These are phyloP conservation scores for Cotesia congregata DNA, from an alignment of 2,888 invertebrate genomes.

Conservation along the genomic window DNA sequence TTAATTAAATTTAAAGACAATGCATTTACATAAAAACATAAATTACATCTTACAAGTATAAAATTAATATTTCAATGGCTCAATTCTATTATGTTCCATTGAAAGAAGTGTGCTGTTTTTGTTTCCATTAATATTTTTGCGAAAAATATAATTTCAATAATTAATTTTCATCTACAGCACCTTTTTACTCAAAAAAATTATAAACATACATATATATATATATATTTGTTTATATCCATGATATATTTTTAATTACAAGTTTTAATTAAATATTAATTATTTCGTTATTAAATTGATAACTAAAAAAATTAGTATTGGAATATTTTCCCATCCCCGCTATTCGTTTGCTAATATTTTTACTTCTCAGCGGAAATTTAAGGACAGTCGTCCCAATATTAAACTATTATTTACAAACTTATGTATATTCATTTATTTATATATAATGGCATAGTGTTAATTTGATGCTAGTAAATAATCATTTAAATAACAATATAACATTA, in stretches of 20 bases:
- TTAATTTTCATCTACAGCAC: neutral
- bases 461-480: neutral
- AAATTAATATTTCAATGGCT: neutral
- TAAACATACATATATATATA: neutral
- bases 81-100: neutral
- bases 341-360: conserved; percentile 1
- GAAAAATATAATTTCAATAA: conserved; percentile 1
- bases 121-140: neutral
- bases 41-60: neutral
- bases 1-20: conserved; percentile 5
- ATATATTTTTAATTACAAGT: neutral
- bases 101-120: neutral
- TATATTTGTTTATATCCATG: neutral
- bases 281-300: conserved; percentile 16
- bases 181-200: neutral
- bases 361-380: conserved; percentile 35
- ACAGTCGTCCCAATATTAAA: conserved; percentile 36
- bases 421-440: conserved; percentile 13
- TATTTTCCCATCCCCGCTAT: conserved; percentile 3
- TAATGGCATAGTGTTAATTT: conserved; percentile 15
- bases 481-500: neutral
- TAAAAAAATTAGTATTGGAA: neutral
- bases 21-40: neutral
- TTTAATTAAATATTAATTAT: neutral
- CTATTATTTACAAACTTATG: conserved; percentile 49